Conservation (phyloP, 2,113 vertebrate genomes). For the Microcebus lehilahytsara region DNA sequence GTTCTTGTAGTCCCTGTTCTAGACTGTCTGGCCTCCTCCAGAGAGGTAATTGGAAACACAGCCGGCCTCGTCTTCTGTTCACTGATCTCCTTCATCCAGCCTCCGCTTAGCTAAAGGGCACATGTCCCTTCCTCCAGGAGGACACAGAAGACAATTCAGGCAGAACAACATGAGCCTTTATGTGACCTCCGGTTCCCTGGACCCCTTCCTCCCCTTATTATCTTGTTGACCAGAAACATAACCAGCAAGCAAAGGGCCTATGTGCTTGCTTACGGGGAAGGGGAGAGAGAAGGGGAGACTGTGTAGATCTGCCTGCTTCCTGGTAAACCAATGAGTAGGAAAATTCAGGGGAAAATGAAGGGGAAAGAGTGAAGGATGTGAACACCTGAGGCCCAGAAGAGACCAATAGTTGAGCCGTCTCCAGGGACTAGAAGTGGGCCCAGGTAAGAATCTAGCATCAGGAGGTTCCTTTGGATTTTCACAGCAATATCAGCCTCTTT, state of each 20-base stretch:
- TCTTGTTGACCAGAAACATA: neutral
- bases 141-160: neutral
- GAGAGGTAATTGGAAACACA: conserved; percentile 68
- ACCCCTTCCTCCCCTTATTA: neutral
- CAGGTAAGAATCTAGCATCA: no score
- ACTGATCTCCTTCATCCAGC: neutral
- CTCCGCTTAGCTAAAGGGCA: conserved; percentile 27
- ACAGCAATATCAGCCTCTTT: neutral
- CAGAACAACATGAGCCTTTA: neutral
- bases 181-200: neutral
- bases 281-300: neutral
- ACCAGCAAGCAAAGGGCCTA: neutral
- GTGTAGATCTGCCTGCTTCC: neutral
- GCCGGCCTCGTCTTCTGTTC: conserved; percentile 43
- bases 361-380: neutral
- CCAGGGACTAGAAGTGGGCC: neutral
- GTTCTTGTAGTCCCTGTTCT: neutral
- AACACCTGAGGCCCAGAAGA: neutral
- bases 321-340: neutral
- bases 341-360: neutral
- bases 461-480: neutral
- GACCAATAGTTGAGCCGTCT: neutral
- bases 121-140: neutral
- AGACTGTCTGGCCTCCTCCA: conserved; percentile 42
- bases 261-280: neutral